phyloP scores from a whole-genome alignment of 2,113 vertebrate species.

The Sphaerodactylus townsendi region DNA sequence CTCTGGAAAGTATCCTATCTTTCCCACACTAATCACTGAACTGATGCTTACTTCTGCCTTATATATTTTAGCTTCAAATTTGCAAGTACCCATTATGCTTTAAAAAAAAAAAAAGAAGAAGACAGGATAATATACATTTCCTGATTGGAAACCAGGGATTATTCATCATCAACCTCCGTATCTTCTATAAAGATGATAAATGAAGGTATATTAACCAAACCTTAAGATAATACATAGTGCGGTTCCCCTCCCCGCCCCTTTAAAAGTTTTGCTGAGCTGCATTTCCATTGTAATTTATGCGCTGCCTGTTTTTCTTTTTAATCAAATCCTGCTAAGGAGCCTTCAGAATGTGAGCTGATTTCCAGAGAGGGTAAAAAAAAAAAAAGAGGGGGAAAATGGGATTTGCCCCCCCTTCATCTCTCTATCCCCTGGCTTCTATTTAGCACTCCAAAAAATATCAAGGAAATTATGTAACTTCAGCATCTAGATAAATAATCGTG shows the following conservation, averaged over 20 bases:
- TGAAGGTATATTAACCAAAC: constrained; percentile 72
- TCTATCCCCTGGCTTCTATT: not conserved
- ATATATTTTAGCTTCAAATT: not conserved
- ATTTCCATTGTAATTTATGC: constrained; percentile 72
- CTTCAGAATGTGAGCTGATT: constrained; percentile 68
- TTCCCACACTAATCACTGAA: not conserved
- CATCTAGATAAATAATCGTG: constrained; percentile 18
- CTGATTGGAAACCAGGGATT: constrained; percentile 66
- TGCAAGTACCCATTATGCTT: not conserved
- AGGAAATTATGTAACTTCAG: constrained; percentile 20
- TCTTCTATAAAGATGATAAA: constrained; percentile 74
- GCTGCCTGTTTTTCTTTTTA: constrained; percentile 58
- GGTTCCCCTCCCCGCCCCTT: not conserved
- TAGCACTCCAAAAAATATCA: constrained; percentile 2
- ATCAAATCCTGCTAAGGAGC: constrained; percentile 68
- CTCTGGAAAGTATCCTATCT: not conserved
- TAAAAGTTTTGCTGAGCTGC: constrained; percentile 59
- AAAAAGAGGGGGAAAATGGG: not conserved
- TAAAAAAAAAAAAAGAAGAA: too few relatives aligned
- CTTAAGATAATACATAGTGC: constrained; percentile 71
- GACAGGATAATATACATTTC: constrained; percentile 66
- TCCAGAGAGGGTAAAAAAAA: constrained; percentile 43
- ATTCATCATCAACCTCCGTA: constrained; percentile 67
- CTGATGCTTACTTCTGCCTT: not conserved
- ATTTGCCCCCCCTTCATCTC: not conserved